Base-by-base conservation (phyloP, 2,888 invertebrate species). In the Nemurella pictetii region DNA sequence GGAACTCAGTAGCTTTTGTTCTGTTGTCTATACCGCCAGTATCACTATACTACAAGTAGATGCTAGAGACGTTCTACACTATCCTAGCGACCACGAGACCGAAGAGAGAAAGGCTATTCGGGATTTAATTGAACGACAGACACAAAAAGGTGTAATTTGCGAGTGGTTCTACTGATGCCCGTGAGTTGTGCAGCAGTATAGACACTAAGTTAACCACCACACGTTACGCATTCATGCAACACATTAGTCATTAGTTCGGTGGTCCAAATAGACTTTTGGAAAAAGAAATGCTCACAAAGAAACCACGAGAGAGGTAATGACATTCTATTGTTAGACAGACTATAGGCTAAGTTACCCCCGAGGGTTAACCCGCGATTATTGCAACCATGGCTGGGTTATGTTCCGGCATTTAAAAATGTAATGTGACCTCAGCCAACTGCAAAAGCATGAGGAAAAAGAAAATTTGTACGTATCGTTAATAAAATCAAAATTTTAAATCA, bases 91-190 rank as follows among this genome's bases (percentile, higher is more conserved):
- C n/a, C 55, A 75, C 75, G 26, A 75, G 75, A 75, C 27, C 9
- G 28, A 28, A 27, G 75, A 75, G 75, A 75, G 75, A 75, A 28
- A 75, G 75, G 28, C 27, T 27, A 28, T 27, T 27, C 28, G 78
- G 28, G 29, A 75, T 75, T 75, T 75, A 75, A 75, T 75, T 75
- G 75, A 75, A 75, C 75, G 78, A 78, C 30, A 78, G 78, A 78
- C 26, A 78, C 26, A 27, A 75, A 78, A 75, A 78, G 78, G 29
- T 78, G 30, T 78, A 30, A 78, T 78, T 78, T 78, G 78, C 78
- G 7, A 7, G 28, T 28, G 15, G 26, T 28, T 75, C 26, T 75
- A 75, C 20, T 75, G 28, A 75, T 75, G 36, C 7, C 28, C 75
- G 9, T 27, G 20, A 27, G 75, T 28, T 28, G 28, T 27, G 75